These are phyloP conservation scores for Sparus aurata DNA, from an alignment of 2,797 vertebrate species.

Conservation along the genomic window DNA sequence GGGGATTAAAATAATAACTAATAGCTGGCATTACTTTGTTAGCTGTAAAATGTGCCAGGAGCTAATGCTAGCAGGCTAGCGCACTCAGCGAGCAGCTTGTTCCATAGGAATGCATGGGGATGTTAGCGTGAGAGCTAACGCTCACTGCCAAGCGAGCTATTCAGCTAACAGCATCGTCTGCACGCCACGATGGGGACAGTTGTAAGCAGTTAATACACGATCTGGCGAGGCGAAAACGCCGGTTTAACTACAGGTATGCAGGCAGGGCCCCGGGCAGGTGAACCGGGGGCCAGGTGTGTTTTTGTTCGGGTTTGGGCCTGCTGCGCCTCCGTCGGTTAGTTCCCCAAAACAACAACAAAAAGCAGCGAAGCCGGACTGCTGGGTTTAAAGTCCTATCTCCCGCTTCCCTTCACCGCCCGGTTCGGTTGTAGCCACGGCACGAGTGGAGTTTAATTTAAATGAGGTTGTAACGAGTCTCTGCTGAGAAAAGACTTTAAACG, in stretches of 20 bases:
- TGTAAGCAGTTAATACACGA: rapidly evolving
- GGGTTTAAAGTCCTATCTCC: neutral
- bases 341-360: slow-evolving; percentile 77
- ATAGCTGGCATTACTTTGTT: neutral
- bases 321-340: slow-evolving; percentile 45
- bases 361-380: slow-evolving; percentile 23
- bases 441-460: rapidly evolving
- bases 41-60: neutral
- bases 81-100: slow-evolving; percentile 23
- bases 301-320: slow-evolving; percentile 58
- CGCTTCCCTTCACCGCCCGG: rapidly evolving
- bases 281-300: neutral
- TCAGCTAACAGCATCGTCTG: neutral
- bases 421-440: rapidly evolving
- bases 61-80: slow-evolving; percentile 24
- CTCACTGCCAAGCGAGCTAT: neutral
- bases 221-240: rapidly evolving
- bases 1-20: no score
- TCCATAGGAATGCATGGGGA: slow-evolving; percentile 21
- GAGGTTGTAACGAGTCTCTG: neutral
- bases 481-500: slow-evolving; percentile 35
- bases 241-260: rapidly evolving
- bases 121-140: slow-evolving; percentile 65
- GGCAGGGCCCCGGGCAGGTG: no score
- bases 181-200: rapidly evolving